Conservation (phyloP, 1,140 invertebrate genomes). For the Caenorhabditis tropicalis region DNA sequence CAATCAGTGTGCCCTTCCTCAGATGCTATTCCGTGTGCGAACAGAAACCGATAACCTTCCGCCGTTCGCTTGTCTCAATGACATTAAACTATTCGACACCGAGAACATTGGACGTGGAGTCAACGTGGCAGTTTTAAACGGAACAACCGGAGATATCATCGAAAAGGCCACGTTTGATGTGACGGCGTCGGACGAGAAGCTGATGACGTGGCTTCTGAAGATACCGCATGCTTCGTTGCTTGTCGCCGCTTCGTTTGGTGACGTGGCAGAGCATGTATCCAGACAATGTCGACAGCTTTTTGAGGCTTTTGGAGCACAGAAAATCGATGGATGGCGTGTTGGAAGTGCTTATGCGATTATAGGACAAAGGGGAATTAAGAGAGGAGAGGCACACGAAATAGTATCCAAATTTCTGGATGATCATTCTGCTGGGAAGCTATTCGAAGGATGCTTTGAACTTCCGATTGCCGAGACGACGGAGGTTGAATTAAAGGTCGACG, state of each 20-base stretch:
- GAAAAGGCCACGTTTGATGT: slow-evolving; percentile 46
- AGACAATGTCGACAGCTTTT: slow-evolving; percentile 11
- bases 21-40: slow-evolving; percentile 45
- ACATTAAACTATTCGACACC: slow-evolving; percentile 47
- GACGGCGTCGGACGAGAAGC: slow-evolving; percentile 48
- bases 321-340: slow-evolving; percentile 26
- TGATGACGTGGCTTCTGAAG: slow-evolving; percentile 41
- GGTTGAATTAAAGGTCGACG: slow-evolving; percentile 29
- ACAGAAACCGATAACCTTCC: slow-evolving; percentile 31
- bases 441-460: slow-evolving; percentile 49
- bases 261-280: slow-evolving; percentile 46
- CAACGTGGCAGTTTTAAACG: slow-evolving; percentile 40
- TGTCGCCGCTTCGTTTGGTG: slow-evolving; percentile 46
- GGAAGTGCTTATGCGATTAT: slow-evolving; percentile 45
- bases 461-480: slow-evolving; percentile 10
- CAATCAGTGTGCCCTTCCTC: slow-evolving; percentile 21
- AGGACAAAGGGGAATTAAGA: slow-evolving; percentile 42
- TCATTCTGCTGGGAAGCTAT: background rate
- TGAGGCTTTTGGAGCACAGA: slow-evolving; percentile 22
- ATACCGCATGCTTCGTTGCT: background rate
- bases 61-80: slow-evolving; percentile 46
- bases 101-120: slow-evolving; percentile 13
- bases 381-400: slow-evolving; percentile 38
- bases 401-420: background rate
- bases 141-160: slow-evolving; percentile 39